These are phyloP conservation scores for Malurus melanocephalus DNA, from an alignment of 2,113 vertebrate genomes.

Conservation along the genomic window DNA sequence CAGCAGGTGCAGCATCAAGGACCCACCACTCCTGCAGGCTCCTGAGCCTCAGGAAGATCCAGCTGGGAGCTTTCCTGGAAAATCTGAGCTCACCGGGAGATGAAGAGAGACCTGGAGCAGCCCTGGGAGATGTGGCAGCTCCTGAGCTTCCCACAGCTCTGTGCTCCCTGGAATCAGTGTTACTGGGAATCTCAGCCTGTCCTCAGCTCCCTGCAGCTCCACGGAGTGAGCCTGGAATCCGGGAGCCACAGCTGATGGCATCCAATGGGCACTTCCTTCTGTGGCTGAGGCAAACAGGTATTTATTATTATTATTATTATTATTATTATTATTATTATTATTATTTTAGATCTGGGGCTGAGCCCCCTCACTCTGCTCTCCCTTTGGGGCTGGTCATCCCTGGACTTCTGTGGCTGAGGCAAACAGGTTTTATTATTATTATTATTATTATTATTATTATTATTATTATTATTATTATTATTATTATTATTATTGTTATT, in stretches of 20 bases:
- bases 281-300: not conserved
- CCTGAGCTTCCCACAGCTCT: not conserved
- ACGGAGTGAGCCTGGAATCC: not conserved
- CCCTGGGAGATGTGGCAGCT: not conserved
- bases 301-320: not conserved
- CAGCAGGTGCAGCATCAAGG: rapidly evolving
- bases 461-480: not conserved
- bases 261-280: not conserved
- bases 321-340: not conserved
- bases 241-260: not conserved
- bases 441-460: no score
- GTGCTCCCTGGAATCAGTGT: not conserved
- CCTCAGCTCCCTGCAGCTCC: not conserved
- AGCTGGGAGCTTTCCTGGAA: rapidly evolving
- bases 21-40: rapidly evolving
- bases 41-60: rapidly evolving
- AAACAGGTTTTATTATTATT: not conserved
- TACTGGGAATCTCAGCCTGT: not conserved
- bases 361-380: not conserved
- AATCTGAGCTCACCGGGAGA: not conserved
- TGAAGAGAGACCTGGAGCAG: not conserved
- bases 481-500: not conserved
- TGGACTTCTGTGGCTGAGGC: not conserved
- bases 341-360: not conserved
- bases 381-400: not conserved